Percentiles rank a stretch among this genome's conserved stretches.
phyloP scores from a whole-genome alignment of 2,113 vertebrate species.

The Pan paniscus region DNA sequence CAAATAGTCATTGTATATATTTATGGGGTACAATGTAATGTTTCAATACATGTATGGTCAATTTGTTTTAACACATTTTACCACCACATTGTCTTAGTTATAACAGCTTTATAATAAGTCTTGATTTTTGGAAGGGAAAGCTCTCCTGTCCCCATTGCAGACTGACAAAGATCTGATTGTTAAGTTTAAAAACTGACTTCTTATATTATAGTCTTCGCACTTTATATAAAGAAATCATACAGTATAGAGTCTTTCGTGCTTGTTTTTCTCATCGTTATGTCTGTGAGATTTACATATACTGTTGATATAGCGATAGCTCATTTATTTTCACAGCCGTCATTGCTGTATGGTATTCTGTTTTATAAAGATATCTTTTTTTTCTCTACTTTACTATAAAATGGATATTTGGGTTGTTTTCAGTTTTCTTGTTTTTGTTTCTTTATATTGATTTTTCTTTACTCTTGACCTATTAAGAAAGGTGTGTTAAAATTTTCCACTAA shows the following conservation, averaged over 20 bases:
- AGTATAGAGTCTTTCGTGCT: neutral
- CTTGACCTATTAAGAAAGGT: neutral
- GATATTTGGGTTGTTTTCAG: neutral
- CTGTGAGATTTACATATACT: neutral
- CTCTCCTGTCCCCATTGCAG: neutral
- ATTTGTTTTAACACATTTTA: conserved; percentile 13
- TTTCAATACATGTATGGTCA: neutral
- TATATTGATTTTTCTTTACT: neutral
- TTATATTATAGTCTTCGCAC: neutral
- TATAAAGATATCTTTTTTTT: neutral
- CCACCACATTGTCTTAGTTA: neutral
- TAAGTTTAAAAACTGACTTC: neutral
- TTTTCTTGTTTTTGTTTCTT: neutral
- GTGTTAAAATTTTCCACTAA: conserved; percentile 16
- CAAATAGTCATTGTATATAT: neutral
- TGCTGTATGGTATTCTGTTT: neutral
- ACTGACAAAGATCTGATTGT: neutral
- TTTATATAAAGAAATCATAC: neutral
- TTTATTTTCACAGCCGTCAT: conserved; percentile 8
- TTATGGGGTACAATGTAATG: neutral
- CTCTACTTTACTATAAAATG: neutral
- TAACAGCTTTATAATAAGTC: neutral
- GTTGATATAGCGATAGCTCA: neutral
- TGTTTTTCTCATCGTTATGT: neutral
- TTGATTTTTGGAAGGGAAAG: neutral